Conservation (phyloP, 1,140 invertebrate species). For the Monochamus saltuarius region DNA sequence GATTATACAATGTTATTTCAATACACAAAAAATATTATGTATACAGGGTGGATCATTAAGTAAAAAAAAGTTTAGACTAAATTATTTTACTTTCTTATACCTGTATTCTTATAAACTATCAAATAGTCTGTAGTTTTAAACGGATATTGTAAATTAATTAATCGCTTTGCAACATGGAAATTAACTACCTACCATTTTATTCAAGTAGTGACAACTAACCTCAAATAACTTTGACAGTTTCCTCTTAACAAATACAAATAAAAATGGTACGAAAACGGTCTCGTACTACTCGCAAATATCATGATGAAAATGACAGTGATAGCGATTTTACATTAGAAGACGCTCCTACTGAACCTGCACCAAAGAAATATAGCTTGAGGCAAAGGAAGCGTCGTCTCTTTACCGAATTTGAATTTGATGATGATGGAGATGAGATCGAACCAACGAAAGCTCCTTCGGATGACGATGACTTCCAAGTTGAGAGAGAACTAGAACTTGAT, state of each 20-base stretch:
- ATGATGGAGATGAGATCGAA: slow-evolving; percentile 35
- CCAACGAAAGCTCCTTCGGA: slow-evolving; percentile 17
- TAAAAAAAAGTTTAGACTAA: no score
- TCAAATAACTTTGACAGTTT: no score
- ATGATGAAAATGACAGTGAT: slow-evolving; percentile 39
- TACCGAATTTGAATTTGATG: slow-evolving; percentile 32
- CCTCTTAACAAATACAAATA: neutral
- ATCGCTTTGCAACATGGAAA: no score
- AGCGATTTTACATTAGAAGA: slow-evolving; percentile 28
- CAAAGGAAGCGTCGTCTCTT: slow-evolving; percentile 34
- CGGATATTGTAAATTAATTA: no score
- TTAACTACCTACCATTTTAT: no score
- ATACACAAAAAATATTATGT: no score
- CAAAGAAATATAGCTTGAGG: slow-evolving; percentile 38
- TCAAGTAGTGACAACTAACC: no score
- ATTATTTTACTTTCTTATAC: no score
- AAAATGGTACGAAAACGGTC: slow-evolving; percentile 41
- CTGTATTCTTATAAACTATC: no score
- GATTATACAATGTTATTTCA: no score
- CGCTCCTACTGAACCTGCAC: slow-evolving; percentile 20
- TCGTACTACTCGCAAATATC: slow-evolving; percentile 21
- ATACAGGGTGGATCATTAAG: no score
- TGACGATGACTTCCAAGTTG: slow-evolving; percentile 36
- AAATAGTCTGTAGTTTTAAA: no score
- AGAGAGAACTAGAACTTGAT: slow-evolving; percentile 16